Conservation (phyloP, 2,113 vertebrate species). For the Gallinago paraguaiae region DNA sequence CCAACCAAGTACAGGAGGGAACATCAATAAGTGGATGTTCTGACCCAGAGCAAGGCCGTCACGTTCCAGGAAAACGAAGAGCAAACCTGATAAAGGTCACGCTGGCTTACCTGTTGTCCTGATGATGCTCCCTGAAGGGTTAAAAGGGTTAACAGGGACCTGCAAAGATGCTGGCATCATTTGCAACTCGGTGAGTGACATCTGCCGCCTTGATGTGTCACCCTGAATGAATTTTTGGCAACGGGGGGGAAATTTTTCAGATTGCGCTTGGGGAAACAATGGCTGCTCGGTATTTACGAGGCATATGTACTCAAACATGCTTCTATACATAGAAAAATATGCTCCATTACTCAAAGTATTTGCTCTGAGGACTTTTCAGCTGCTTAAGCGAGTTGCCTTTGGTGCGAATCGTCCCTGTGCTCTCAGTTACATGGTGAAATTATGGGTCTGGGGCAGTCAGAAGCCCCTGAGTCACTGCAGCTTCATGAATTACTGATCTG, state of each 20-base stretch:
- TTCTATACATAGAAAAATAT: not conserved
- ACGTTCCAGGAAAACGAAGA: constrained; percentile 80
- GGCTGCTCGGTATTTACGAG: not conserved
- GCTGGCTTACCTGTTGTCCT: not conserved
- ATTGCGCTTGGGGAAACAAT: not conserved
- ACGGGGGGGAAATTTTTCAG: not conserved
- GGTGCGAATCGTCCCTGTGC: not conserved
- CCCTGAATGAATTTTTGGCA: not conserved
- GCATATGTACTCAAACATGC: not conserved
- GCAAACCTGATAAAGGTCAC: constrained; percentile 61
- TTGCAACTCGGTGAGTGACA: not conserved
- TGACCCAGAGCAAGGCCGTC: constrained; percentile 75
- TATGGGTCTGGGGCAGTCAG: not conserved
- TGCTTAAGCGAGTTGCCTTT: not conserved
- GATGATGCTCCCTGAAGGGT: not conserved
- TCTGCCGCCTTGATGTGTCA: not conserved
- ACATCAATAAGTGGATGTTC: constrained; percentile 81
- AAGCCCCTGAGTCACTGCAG: not conserved
- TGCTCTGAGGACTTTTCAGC: not conserved
- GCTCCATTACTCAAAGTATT: not conserved
- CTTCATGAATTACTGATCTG: not conserved
- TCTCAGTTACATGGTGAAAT: not conserved
- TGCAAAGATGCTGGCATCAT: not conserved
- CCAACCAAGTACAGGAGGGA: constrained; percentile 71
- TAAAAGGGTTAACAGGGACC: not conserved